These are phyloP conservation scores for Hoplostethus mediterraneus DNA, from an alignment of 2,797 vertebrate species.

Conservation along the genomic window DNA sequence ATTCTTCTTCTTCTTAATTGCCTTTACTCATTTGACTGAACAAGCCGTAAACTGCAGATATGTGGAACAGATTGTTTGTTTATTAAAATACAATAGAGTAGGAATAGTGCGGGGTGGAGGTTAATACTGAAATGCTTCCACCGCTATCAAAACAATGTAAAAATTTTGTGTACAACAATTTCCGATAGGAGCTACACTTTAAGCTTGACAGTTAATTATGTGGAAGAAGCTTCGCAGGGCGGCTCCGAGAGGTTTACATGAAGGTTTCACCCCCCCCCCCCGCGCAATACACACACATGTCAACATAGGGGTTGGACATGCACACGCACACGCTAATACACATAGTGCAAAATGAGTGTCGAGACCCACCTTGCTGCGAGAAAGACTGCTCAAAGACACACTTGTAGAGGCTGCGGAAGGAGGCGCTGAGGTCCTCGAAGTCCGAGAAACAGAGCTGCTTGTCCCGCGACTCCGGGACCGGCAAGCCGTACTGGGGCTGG, in stretches of 20 bases:
- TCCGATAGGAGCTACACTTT: slow-evolving; percentile 43
- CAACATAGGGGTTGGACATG: slow-evolving; percentile 25
- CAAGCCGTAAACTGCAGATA: slow-evolving; percentile 78
- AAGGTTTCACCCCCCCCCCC: too few species aligned
- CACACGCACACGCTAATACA: slow-evolving; percentile 20
- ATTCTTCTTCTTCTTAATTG: slow-evolving; percentile 79
- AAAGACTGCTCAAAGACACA: slow-evolving; percentile 91
- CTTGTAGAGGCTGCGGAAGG: slow-evolving; percentile 92
- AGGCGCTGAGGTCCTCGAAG: slow-evolving; percentile 91
- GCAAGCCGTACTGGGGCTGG: slow-evolving; percentile 84
- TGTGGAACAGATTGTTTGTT: slow-evolving; percentile 82
- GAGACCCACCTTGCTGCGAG: slow-evolving; percentile 87
- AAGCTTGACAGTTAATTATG: slow-evolving; percentile 77
- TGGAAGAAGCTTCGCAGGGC: slow-evolving; percentile 48
- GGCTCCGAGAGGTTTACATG: slow-evolving; percentile 26
- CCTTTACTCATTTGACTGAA: slow-evolving; percentile 82
- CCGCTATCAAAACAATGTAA: slow-evolving; percentile 59
- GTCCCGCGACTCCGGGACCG: slow-evolving; percentile 86
- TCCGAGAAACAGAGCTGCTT: slow-evolving; percentile 88
- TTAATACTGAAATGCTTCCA: slow-evolving; percentile 58
- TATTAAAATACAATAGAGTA: slow-evolving; percentile 77
- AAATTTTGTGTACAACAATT: slow-evolving; percentile 49
- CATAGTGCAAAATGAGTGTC: not conserved
- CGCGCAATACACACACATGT: slow-evolving; percentile 16
- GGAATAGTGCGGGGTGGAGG: slow-evolving; percentile 61